Base-by-base conservation (phyloP, 2,797 vertebrate genomes). In the Pygocentrus nattereri region DNA sequence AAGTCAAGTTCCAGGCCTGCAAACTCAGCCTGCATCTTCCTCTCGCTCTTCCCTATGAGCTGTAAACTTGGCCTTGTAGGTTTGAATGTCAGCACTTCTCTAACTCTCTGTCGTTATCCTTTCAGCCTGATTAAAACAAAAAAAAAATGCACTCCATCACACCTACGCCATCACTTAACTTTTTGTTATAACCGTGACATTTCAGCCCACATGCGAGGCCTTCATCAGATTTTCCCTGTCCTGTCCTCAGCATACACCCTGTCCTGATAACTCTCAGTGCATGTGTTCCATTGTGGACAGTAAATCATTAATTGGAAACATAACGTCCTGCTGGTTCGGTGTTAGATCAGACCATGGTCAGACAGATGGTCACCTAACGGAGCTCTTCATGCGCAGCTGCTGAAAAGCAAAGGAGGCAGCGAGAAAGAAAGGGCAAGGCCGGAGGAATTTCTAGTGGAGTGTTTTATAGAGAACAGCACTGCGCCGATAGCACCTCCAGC, bases 301-400 rank as follows among this genome's bases (percentile, higher is more conserved):
- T 90, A 90, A 91, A 92, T 89, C 89, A 89, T 90, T 89, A 84
- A 90, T 88, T 90, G 84, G 75, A 79, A 70, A 79, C 70, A 64
- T 54, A 49, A n/a, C 12, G 23, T 61, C 6, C 34, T 75, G 34
- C 49, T 34, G 82, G 54, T 56, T 75, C 64, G 47, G 61, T 68
- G 44, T 78, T 76, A 62, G 44, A 38, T 75, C 62, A 75, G 58
- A 71, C 50, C 65, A 61, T 21, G n/a, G 3, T 67, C 31, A 67
- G 31, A 56, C 47, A 56, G 50, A 78, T 34, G 34, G 61, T 49
- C 30, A n/a, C 41, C 74, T 76, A 76, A 79, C 56, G 47, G 0
- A 2, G 13, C 8, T 27, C 15, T 65, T 38, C 31, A 65, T 58
- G 19, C 0, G 49, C 5, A 15, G 69, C 56, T 65, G 75, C 21